These are phyloP conservation scores for Lumbricus terrestris DNA, from an alignment of 2,888 invertebrate genomes.

Conservation along the genomic window DNA sequence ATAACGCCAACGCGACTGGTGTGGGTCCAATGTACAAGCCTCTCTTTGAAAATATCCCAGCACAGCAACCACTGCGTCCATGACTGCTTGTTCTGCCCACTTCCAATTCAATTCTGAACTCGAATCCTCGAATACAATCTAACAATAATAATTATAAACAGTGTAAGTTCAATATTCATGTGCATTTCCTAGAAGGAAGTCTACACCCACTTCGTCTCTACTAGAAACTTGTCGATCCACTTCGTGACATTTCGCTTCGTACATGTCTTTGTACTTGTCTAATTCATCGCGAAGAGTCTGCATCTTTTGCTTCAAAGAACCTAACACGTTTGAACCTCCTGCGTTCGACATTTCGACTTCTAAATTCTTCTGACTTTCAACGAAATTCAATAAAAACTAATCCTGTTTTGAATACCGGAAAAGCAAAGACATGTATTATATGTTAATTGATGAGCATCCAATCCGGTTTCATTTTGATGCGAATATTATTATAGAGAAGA, in stretches of 20 bases:
- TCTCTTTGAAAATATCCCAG: not conserved
- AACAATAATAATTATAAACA: not conserved
- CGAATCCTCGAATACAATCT: too few species aligned
- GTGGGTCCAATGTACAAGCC: not conserved
- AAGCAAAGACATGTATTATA: not conserved
- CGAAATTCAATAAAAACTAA: not conserved
- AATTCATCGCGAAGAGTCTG: constrained; percentile 36
- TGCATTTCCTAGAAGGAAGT: not conserved
- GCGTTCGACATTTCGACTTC: not conserved
- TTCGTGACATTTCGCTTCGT: constrained; percentile 38
- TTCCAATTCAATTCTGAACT: too few species aligned
- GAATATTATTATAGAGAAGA: not conserved
- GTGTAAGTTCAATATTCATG: not conserved
- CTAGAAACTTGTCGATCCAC: constrained; percentile 29
- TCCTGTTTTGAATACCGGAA: not conserved
- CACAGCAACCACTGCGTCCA: too few species aligned
- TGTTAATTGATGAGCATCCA: too few species aligned
- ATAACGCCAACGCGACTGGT: not conserved
- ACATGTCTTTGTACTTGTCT: constrained; percentile 37
- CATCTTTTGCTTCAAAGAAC: constrained; percentile 37
- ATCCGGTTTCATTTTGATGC: not conserved
- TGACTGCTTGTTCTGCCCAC: too few species aligned
- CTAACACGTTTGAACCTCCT: constrained; percentile 28
- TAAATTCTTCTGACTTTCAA: not conserved
- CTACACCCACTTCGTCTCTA: constrained; percentile 34